These are phyloP conservation scores for Schizaphis graminum DNA, from an alignment of 2,888 invertebrate species.

Conservation along the genomic window DNA sequence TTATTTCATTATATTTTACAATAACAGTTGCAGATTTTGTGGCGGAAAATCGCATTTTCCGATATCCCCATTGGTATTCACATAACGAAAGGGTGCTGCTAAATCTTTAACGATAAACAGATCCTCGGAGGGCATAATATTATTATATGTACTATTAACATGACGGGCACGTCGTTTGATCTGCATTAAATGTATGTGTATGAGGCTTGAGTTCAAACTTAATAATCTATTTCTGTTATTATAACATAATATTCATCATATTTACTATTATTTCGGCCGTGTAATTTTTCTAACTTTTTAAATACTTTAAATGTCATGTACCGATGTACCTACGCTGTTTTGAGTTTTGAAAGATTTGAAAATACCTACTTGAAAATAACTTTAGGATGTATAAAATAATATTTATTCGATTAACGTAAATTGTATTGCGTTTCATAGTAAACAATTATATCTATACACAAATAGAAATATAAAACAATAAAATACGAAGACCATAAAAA, in stretches of 20 bases:
- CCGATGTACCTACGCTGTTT: not conserved
- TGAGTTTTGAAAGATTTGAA: not conserved
- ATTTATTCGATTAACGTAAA: not conserved
- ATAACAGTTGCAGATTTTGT: not conserved
- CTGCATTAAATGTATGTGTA: not conserved
- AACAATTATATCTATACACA: not conserved
- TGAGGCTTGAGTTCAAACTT: not conserved
- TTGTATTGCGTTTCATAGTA: not conserved
- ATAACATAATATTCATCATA: not conserved
- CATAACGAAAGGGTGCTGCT: not conserved
- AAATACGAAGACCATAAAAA: not conserved
- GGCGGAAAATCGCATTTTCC: not conserved
- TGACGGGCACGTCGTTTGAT: not conserved
- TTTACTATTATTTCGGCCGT: not conserved
- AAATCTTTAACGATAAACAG: not conserved
- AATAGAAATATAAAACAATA: not conserved
- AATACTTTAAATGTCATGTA: not conserved
- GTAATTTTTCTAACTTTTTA: not conserved
- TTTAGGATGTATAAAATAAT: not conserved
- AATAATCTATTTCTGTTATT: not conserved
- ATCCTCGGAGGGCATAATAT: not conserved
- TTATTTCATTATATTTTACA: not conserved
- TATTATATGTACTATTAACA: not conserved
- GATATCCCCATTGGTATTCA: not conserved
- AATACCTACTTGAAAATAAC: not conserved